Evolutionary conservation across 1,140 invertebrate species (phyloP), one percentile per base, ranked within the genome.

Genomic region (Akabosia matsudoensis): DNA sequence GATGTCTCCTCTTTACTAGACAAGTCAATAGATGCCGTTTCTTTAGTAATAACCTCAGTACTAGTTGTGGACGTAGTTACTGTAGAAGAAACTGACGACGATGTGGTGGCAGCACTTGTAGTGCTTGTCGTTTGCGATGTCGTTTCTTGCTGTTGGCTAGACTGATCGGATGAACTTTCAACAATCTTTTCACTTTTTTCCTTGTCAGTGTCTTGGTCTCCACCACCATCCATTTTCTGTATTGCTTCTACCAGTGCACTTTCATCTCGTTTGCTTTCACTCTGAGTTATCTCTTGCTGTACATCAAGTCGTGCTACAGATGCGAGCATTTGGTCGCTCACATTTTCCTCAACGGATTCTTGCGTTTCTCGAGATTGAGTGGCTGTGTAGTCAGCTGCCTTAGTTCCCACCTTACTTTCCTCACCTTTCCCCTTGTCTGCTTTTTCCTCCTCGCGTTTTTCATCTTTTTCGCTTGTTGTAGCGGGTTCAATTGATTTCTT

Each of bases 221-320:
- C 54, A 64, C 52, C 34, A 52, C 51, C 77, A 3, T 22, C 34
- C 61, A n/a, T 30, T 74, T 73, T 34, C 73, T 70, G 73, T n/a
- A 70, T 22, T 74, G 31, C 54, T 74, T 56, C 26, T 28, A 51
- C 14, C 10, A 51, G 45, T 30, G 37, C 18, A 33, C 30, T 1
- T 28, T 14, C 73, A 24, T 74, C 1, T 73, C 75, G 22, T 33
- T 73, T 73, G n/a, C 31, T 52, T 71, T 73, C n/a, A 51, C 70
- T 51, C 70, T 34, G 28, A 61, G 37, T 33, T n/a, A n/a, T n/a
- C n/a, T n/a, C n/a, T n/a, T n/a, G n/a, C n/a, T n/a, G n/a, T n/a
- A n/a, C n/a, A n/a, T 72, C 34, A 28, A 24, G 33, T 16, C 24
- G 24, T 52, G 67, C 22, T 75, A 51, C 67, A 22, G 18, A 28